Evolutionary conservation across 2,113 vertebrate species (phyloP).

Genomic region (Cnemophilus loriae): DNA sequence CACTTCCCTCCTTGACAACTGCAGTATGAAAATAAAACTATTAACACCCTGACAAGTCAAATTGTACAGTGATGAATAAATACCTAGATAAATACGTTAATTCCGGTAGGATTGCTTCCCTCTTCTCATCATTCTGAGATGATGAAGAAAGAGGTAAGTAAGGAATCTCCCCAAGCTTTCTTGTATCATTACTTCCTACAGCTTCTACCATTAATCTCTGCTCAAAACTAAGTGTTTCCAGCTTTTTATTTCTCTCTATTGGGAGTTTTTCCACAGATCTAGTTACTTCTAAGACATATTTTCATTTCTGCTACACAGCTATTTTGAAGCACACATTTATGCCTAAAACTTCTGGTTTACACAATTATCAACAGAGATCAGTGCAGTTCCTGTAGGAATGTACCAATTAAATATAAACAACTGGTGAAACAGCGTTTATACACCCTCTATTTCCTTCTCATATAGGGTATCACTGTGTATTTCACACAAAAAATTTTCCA

Average conservation of each 20-base stretch:
- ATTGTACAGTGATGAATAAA: not conserved
- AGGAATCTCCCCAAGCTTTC: not conserved
- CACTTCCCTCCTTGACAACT: not conserved
- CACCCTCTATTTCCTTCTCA: not conserved
- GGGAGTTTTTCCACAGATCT: not conserved
- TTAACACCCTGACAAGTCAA: not conserved
- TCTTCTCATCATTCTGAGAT: not conserved
- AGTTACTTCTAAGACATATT: not conserved
- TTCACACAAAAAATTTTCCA: not conserved
- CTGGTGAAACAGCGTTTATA: not conserved
- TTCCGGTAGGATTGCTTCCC: not conserved
- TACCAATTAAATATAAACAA: not conserved
- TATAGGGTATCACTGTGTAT: not conserved
- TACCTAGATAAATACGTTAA: not conserved
- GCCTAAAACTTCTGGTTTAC: not conserved
- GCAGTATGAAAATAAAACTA: not conserved
- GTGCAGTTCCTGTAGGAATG: not conserved
- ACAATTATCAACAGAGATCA: not conserved
- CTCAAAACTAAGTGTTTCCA: not conserved
- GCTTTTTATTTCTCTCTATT: not conserved
- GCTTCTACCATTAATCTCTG: not conserved
- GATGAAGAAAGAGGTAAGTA: not conserved
- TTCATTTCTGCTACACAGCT: not conserved
- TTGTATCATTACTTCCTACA: not conserved
- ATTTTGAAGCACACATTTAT: not conserved